Evolutionary conservation across 64 coral and sea anemone genomes (phyloP), one percentile per base, ranked within the genome.

Genomic region (Astreopora myriophthalma): DNA sequence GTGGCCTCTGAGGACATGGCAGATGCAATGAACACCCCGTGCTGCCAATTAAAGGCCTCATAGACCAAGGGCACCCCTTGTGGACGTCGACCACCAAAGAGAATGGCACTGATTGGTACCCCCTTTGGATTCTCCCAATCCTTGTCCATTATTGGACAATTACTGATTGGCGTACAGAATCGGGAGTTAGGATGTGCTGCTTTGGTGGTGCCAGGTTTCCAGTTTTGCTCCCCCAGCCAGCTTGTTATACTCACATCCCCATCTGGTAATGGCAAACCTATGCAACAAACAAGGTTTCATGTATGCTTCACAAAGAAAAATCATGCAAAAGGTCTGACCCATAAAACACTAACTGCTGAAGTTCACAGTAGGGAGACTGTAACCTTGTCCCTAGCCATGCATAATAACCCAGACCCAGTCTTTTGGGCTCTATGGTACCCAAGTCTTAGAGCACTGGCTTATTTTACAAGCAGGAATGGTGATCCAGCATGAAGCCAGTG

Each of bases 1-100:
- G 95, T 97, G 33, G 95, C 76, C 62, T 97, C 95, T 8, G 95
- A 97, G 1, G 86, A 80, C 95, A 97, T 93, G n/a, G 84, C 72
- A 34, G 95, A 93, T 52, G 95, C 95, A 72, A 97, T 73, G 70
- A 97, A 97, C 13, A 94, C 95, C 65, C 95, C 95, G 91, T 97
- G 95, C 49, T 97, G 91, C 95, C 95, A 97, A 48, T 97, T 90
- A 22, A 97, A 97, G 22, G 95, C 87, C 64, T 97, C 92, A 20
- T 97, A 97, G 42, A 97, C 95, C 44, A 97, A 68, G 25, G 95
- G 95, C 19, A 97, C 91, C 9, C 95, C 95, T 29, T 75, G 25
- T 12, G 95, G 95, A 73, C 95, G 91, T 39, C 95, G 86, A 1
- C 95, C 95, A 24, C 95, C 95, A 86, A 97, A 97, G 34, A 97